Conservation (phyloP, 2,113 vertebrate species). For the Oreotragus oreotragus region DNA sequence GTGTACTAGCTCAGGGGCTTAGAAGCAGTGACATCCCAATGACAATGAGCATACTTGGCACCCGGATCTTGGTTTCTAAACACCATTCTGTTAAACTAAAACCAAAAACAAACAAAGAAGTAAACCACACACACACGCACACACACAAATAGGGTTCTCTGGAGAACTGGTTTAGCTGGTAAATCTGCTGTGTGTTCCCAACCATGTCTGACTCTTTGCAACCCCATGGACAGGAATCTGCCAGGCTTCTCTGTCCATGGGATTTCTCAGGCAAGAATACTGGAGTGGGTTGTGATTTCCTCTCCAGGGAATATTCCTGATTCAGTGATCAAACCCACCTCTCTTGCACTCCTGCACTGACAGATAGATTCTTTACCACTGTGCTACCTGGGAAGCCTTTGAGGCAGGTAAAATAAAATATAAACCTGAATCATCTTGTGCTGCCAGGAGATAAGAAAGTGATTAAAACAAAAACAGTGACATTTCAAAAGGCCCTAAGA, state of each 20-base stretch:
- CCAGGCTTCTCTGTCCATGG: neutral
- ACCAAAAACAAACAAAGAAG: neutral
- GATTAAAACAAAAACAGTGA: neutral
- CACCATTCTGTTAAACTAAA: neutral
- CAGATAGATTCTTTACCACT: neutral
- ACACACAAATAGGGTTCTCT: neutral
- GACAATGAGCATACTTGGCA: neutral
- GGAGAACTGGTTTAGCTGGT: neutral
- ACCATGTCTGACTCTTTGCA: neutral
- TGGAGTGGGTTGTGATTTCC: neutral
- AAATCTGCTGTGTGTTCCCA: neutral
- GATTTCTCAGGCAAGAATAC: neutral
- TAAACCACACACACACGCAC: neutral
- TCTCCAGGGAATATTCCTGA: neutral
- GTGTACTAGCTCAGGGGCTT: neutral
- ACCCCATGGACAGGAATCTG: neutral
- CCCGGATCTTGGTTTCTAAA: neutral
- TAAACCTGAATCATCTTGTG: neutral
- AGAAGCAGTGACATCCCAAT: neutral
- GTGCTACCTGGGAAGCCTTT: neutral
- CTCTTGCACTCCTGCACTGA: neutral
- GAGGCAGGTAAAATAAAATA: neutral
- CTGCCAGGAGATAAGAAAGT: neutral
- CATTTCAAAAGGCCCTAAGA: neutral
- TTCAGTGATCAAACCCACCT: neutral